Evolutionary conservation across 2,888 invertebrate species (phyloP).

Genomic region (Ochropleura plecta): DNA sequence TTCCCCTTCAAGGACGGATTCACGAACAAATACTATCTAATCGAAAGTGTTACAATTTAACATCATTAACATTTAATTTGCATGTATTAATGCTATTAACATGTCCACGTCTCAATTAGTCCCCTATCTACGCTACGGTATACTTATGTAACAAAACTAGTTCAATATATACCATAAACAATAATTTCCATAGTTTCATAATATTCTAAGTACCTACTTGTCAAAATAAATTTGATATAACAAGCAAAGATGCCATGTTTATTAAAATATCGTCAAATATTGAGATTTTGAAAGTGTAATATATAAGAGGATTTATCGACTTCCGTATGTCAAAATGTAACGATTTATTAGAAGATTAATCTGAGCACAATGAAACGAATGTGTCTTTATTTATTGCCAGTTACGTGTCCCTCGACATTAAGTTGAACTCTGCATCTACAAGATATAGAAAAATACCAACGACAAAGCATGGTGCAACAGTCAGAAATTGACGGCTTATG

Average conservation of each 20-base stretch:
- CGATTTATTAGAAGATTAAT: constrained; percentile 30
- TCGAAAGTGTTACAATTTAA: constrained; percentile 28
- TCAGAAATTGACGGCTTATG: too few species aligned
- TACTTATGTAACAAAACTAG: constrained; percentile 46
- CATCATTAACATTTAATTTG: constrained; percentile 48
- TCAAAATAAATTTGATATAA: constrained; percentile 49
- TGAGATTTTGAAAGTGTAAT: constrained; percentile 55
- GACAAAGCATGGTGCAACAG: not conserved
- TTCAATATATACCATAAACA: constrained; percentile 20
- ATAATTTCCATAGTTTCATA: constrained; percentile 54
- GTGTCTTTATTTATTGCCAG: constrained; percentile 25
- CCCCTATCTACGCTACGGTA: constrained; percentile 19
- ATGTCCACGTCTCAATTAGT: constrained; percentile 45
- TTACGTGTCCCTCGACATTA: constrained; percentile 6
- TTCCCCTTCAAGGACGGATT: not conserved
- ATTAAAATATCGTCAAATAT: constrained; percentile 34
- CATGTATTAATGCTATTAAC: constrained; percentile 27
- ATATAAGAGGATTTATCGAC: constrained; percentile 48
- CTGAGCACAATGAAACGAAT: constrained; percentile 21
- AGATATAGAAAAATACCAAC: not conserved
- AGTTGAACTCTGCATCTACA: not conserved
- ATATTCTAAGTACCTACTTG: constrained; percentile 21
- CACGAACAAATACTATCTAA: constrained; percentile 12
- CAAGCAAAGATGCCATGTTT: constrained; percentile 10
- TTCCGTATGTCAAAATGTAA: constrained; percentile 52